Evolutionary conservation across 2,113 vertebrate species (phyloP).

Genomic region (Microcebus griseorufus): DNA sequence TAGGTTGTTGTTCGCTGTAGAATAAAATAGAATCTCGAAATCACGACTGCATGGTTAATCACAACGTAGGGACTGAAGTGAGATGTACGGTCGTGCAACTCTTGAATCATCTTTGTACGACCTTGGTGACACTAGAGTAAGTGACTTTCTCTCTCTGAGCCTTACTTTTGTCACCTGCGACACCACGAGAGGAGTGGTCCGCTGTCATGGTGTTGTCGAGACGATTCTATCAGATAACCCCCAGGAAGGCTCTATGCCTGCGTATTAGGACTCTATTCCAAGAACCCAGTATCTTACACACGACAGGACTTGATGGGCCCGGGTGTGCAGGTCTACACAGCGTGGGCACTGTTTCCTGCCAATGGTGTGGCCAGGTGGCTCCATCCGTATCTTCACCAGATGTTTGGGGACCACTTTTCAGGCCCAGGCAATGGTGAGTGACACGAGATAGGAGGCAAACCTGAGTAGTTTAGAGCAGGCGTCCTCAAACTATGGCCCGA

Average conservation of each 20-base stretch:
- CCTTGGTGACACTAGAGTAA: background rate
- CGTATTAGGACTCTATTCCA: background rate
- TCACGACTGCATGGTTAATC: background rate
- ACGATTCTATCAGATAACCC: background rate
- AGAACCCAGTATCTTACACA: background rate
- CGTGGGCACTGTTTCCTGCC: background rate
- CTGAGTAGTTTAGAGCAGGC: background rate
- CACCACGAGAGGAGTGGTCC: too few relatives aligned
- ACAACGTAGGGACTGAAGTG: background rate
- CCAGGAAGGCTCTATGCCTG: background rate
- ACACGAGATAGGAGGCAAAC: background rate
- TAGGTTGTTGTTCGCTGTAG: background rate
- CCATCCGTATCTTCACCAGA: background rate
- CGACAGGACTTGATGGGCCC: background rate
- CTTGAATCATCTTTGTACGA: fast-evolving
- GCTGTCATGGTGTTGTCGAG: background rate
- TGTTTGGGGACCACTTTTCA: background rate
- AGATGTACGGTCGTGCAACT: background rate
- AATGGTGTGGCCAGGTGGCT: background rate
- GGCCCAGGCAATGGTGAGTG: background rate
- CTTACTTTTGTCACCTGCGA: background rate
- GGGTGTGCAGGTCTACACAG: background rate
- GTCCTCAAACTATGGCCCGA: too few relatives aligned
- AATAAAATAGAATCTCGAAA: background rate
- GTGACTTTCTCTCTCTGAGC: background rate